A percentile compares a stretch with the other conserved stretches of the same genome.
These are phyloP conservation scores for Lottia gigantea DNA, from an alignment of 2,888 invertebrate genomes.

Conservation along the genomic window DNA sequence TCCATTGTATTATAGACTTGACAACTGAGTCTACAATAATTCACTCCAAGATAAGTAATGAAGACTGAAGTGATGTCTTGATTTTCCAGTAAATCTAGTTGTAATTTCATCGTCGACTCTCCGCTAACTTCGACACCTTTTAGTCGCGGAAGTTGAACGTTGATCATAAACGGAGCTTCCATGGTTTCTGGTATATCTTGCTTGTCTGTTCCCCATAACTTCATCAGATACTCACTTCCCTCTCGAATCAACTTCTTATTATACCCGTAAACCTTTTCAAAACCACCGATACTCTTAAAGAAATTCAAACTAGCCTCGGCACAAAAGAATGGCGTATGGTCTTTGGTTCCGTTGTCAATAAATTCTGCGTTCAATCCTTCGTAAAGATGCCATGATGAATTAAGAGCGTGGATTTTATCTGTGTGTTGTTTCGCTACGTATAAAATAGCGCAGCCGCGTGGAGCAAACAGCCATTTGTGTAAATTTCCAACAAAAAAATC, in stretches of 20 bases:
- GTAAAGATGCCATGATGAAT: constrained; percentile 40
- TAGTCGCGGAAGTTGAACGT: constrained; percentile 38
- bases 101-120: constrained; percentile 9
- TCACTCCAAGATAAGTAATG: constrained; percentile 28
- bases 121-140: neutral
- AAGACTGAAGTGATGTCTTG: constrained; percentile 15
- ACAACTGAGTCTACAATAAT: constrained; percentile 44
- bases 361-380: constrained; percentile 40
- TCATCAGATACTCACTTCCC: constrained; percentile 34
- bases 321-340: constrained; percentile 38
- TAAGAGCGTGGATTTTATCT: constrained; percentile 37
- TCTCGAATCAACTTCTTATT: constrained; percentile 29
- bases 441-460: constrained; percentile 57
- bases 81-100: constrained; percentile 15
- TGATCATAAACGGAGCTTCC: constrained; percentile 47
- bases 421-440: constrained; percentile 46
- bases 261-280: constrained; percentile 27
- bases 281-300: constrained; percentile 46
- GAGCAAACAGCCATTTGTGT: constrained; percentile 62
- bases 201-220: constrained; percentile 33
- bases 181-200: constrained; percentile 42
- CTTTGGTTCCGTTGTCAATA: constrained; percentile 42
- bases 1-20: constrained; percentile 47
- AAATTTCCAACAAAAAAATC: constrained; percentile 62
- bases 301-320: constrained; percentile 40